Base-by-base conservation (phyloP, 2,888 invertebrate genomes). In the Heliconius ethilla region DNA sequence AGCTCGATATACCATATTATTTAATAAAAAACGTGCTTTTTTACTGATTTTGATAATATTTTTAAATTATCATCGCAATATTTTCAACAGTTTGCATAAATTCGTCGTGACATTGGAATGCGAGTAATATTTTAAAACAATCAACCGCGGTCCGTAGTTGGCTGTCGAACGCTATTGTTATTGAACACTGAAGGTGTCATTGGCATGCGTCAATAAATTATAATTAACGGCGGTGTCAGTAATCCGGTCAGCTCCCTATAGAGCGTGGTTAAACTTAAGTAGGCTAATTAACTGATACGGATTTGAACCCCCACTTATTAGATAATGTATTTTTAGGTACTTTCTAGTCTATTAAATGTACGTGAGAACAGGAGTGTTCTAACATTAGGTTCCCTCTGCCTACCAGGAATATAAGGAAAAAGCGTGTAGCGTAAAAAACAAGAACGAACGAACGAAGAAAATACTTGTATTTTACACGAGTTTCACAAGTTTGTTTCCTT, bases 41-140 rank as follows among this genome's bases (percentile, higher is more conserved):
- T 18, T 18, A 1, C 15, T 18, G 45, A 18, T 6, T 51, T 51
- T 51, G 18, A 18, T 51, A 51, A 51, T 51, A 51, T 7, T 59
- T 59, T n/a, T 11, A 3, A 11, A 63, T 63, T 13, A 63, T 27
- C 5, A 63, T 11, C 11, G 15, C 13, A 25, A 63, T 63, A 29
- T 15, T 15, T 27, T 15, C 13, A 67, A 33, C 10, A 67, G 2
- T 67, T 67, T 37, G 37, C 66, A 67, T n/a, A 37, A 25, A 25
- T n/a, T 40, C 25, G 67, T 40, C 51, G 51, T 25, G 7, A 51
- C 27, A 27, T 69, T 40, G 69, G 69, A 40, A 70, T 51, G 51
- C 18, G 29, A 55, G 70, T 55, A 22, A 55, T 33, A 70, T 72
- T 72, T 55, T 59, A 59, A 59, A 72, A 72, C 72, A 72, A 72